Conservation (phyloP, 2,797 vertebrate species). For the Falco columbarius region DNA sequence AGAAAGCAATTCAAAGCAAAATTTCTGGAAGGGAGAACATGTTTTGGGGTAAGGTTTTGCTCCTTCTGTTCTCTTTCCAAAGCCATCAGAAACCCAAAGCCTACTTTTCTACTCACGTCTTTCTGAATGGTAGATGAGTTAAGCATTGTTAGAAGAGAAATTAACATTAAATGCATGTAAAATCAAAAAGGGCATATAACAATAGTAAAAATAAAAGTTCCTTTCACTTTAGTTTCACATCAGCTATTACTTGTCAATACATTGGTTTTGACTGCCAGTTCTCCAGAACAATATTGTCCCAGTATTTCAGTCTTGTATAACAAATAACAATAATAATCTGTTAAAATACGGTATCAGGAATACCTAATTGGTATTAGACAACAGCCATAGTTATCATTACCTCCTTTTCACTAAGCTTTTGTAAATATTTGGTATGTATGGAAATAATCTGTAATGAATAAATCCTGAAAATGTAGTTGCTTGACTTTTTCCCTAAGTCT, state of each 20-base stretch:
- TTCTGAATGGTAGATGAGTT: background rate
- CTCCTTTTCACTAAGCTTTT: background rate
- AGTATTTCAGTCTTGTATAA: background rate
- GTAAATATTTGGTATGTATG: background rate
- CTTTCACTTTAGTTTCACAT: background rate
- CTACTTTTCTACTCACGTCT: background rate
- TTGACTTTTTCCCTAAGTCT: background rate
- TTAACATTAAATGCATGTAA: fast-evolving
- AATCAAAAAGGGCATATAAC: background rate
- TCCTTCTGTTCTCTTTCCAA: background rate
- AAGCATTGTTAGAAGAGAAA: background rate
- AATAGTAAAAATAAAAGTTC: background rate
- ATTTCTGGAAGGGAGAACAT: background rate
- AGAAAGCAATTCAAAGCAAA: background rate
- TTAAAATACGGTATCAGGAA: background rate
- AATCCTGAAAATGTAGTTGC: background rate
- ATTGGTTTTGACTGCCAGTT: background rate
- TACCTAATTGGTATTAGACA: background rate
- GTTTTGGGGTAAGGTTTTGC: background rate
- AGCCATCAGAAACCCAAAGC: background rate
- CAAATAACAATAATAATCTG: background rate
- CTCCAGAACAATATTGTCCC: background rate
- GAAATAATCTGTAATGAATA: background rate
- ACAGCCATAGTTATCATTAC: background rate
- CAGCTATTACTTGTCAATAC: background rate